Base-by-base conservation (phyloP, 2,888 invertebrate species). In the Empis stercorea region DNA sequence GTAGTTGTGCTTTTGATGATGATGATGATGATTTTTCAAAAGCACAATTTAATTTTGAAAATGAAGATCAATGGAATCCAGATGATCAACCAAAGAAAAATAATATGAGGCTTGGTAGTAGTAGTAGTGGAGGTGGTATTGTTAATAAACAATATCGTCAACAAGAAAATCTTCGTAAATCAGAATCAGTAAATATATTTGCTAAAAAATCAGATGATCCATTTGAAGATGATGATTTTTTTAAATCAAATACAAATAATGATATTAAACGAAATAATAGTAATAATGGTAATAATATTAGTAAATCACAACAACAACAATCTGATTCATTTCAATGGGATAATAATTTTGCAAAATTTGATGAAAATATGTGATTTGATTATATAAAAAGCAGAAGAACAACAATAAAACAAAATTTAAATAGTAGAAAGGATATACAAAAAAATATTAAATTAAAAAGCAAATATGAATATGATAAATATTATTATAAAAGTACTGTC, bases 181-280 rank as follows among this genome's bases (percentile, higher is more conserved):
- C 89, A 0, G 89, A 89, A 62, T 89, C 89, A 4, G 83, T 89
- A 10, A 89, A 91, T 66, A 92, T 92, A 58, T 92, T 92, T 70
- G 82, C 83, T 5, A 76, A 86, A 44, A 87, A 87, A 60, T 78
- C 78, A 41, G 91, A 91, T 65, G 91, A 92, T 70, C 92, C 92
- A 2, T 92, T 92, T 61, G 91, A 88, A 56, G 86, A 86, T 46
- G 87, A 87, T 57, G 87, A 88, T 55, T 91, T 91, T 69, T 92
- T 92, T 62, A 80, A 76, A 47, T 61, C 61, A 17, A 62, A 60
- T 10, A 55, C 57, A 47, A 48, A 51, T 52, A 48, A 45, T 37
- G 46, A 39, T 37, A 44, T 44, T 42, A 37, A 44, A 15, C 13
- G 17, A 15, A 30, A 36, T 10, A 44, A 39, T 17, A 36, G 30